Conservation (phyloP, 2,113 vertebrate species). For the Malurus melanocephalus region DNA sequence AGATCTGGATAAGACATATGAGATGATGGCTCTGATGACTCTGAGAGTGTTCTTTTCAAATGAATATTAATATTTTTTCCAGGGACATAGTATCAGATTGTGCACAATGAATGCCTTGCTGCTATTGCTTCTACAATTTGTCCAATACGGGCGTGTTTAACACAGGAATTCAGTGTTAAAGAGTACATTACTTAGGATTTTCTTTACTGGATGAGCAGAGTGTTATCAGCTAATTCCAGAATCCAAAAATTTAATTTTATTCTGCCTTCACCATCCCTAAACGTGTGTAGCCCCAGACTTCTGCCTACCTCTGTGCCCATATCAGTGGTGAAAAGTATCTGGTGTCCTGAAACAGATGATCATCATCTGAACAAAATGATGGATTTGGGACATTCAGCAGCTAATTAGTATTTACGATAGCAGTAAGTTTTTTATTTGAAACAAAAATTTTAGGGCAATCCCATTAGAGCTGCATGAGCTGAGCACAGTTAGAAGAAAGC, state of each 20-base stretch:
- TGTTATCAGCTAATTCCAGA: neutral
- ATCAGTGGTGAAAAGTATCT: neutral
- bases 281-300: neutral
- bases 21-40: slow-evolving; percentile 19
- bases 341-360: neutral
- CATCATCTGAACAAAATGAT: neutral
- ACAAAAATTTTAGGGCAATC: slow-evolving; percentile 6
- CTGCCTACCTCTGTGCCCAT: neutral
- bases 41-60: slow-evolving; percentile 31
- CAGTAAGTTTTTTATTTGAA: slow-evolving; percentile 24
- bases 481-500: neutral
- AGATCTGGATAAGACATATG: neutral
- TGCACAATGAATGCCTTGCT: neutral
- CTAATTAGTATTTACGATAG: slow-evolving; percentile 28
- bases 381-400: neutral
- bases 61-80: slow-evolving; percentile 49
- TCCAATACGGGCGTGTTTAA: neutral
- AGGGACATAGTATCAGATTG: neutral
- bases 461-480: neutral
- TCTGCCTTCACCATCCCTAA: neutral
- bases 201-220: rapidly evolving
- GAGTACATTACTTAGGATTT: neutral
- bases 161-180: neutral
- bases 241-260: neutral
- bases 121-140: neutral